Evolutionary conservation across 2,113 vertebrate genomes (phyloP), one percentile per base, ranked within the genome.

Genomic region (Amazona vittata): DNA sequence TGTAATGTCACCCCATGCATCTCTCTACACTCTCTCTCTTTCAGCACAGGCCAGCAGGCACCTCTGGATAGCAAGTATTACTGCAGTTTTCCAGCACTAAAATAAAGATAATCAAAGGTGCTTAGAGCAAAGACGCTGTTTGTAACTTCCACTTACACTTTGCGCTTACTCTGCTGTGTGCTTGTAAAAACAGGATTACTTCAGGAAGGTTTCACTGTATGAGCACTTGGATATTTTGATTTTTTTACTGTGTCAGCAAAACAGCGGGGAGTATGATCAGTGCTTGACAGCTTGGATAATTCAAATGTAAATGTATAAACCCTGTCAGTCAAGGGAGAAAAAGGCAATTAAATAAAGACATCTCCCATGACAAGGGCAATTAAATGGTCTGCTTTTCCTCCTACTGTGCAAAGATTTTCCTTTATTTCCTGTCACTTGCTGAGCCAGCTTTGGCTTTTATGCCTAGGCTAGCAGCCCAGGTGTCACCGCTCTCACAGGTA

Each of bases 271-370:
- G 6, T n/a, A n/a, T 49, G 88, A 95, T 92, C 60, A 78, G 64
- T 84, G 43, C 86, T 21, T 83, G 93, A 81, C 92, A 94, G 88
- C 65, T 50, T 55, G 52, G 35, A 26, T 92, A 94, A 95, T 96
- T 97, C 65, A 89, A 90, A 95, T 95, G 95, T 89, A 95, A 94
- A 86, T 86, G 33, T 62, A 70, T 22, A 84, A 89, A 73, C 43
- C 31, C 35, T 85, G 89, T 62, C 90, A 95, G 52, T 93, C 90
- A 84, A 4, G 5, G 67, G 52, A 89, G 90, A 90, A 90, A 49
- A n/a, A 94, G 41, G 62, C 70, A 92, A 89, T 95, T 94, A 95
- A 96, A 93, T 55, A 79, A 89, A 96, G 94, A 89, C n/a, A 2
- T 84, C 31, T 93, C 69, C 65, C 83, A 65, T 87, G 94, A 91